Percentiles rank a stretch among this genome's conserved stretches.
Evolutionary conservation across 1,140 invertebrate genomes (phyloP).

Genomic region (Drosophila watanabei): DNA sequence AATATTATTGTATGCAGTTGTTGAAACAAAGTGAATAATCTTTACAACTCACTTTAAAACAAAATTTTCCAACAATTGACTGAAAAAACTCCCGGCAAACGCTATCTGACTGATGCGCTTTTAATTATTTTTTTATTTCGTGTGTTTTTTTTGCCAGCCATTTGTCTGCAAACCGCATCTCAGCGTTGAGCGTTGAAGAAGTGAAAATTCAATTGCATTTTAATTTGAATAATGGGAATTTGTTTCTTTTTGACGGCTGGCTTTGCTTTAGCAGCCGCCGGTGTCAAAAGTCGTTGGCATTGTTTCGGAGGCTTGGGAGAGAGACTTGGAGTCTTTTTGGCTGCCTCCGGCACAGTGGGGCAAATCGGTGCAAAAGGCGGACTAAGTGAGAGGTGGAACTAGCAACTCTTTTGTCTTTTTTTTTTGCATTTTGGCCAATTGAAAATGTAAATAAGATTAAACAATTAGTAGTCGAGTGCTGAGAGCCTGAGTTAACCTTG

Average conservation of each 20-base stretch:
- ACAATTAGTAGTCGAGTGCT: conserved; percentile 38
- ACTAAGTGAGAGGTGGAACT: conserved; percentile 36
- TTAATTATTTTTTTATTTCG: conserved; percentile 37
- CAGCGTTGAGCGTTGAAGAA: conserved; percentile 51
- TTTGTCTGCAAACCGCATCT: conserved; percentile 51
- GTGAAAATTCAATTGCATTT: conserved; percentile 83
- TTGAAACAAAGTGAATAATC: not conserved
- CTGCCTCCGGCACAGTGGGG: conserved; percentile 47
- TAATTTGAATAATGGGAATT: conserved; percentile 82
- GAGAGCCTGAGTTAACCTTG: conserved; percentile 68
- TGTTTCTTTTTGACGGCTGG: conserved; percentile 55
- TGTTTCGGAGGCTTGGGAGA: conserved; percentile 54
- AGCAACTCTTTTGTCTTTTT: conserved; percentile 26
- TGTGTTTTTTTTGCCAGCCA: conserved; percentile 25
- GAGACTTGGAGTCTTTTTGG: conserved; percentile 18
- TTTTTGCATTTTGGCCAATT: conserved; percentile 35
- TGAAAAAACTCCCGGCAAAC: conserved; percentile 34
- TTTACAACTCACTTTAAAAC: conserved; percentile 1
- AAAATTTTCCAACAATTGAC: conserved; percentile 19
- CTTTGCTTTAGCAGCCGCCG: conserved; percentile 46
- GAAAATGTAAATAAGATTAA: conserved; percentile 65
- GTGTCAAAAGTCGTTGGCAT: conserved; percentile 74
- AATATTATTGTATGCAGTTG: not conserved
- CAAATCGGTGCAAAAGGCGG: conserved; percentile 39
- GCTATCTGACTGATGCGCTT: conserved; percentile 48